Evolutionary conservation across 2,113 vertebrate species (phyloP).

Genomic region (rabbit (Oryctolagus cuniculus)): DNA sequence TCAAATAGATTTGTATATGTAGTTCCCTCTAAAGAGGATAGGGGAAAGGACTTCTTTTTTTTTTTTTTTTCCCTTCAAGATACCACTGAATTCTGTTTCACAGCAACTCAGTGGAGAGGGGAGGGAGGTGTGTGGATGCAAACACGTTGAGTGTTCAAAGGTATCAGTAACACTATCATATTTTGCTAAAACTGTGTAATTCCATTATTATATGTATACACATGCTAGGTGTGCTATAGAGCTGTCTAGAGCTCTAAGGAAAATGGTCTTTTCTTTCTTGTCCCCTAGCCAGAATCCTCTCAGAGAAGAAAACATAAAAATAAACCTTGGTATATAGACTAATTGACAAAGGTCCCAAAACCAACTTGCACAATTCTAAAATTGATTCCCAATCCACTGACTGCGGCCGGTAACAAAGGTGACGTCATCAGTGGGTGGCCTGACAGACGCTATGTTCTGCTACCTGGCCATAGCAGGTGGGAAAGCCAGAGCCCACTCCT

Average conservation of each 20-base stretch:
- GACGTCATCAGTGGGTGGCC: not conserved
- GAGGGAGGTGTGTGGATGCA: not conserved
- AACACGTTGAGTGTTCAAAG: not conserved
- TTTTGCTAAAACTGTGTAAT: not conserved
- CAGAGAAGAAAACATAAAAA: conserved; percentile 26
- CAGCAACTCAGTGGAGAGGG: not conserved
- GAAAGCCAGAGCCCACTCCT: conserved; percentile 25
- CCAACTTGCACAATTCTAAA: not conserved
- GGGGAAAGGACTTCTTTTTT: not conserved
- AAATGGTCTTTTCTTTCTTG: not conserved
- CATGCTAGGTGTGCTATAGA: not conserved
- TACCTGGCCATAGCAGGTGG: not conserved
- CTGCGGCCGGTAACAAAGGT: not conserved
- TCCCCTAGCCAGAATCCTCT: not conserved
- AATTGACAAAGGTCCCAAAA: not conserved
- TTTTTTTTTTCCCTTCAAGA: not conserved
- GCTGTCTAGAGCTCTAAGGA: not conserved
- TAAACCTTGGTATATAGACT: not conserved
- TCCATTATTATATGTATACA: not conserved
- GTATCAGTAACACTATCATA: conserved; percentile 13
- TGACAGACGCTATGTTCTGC: not conserved
- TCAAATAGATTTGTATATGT: conserved; percentile 44
- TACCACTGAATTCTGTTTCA: conserved; percentile 21
- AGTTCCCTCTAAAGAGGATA: conserved; percentile 55
- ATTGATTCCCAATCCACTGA: not conserved